Evolutionary conservation across 2,113 vertebrate genomes (phyloP), one percentile per base, ranked within the genome.

Genomic region (Castor canadensis): DNA sequence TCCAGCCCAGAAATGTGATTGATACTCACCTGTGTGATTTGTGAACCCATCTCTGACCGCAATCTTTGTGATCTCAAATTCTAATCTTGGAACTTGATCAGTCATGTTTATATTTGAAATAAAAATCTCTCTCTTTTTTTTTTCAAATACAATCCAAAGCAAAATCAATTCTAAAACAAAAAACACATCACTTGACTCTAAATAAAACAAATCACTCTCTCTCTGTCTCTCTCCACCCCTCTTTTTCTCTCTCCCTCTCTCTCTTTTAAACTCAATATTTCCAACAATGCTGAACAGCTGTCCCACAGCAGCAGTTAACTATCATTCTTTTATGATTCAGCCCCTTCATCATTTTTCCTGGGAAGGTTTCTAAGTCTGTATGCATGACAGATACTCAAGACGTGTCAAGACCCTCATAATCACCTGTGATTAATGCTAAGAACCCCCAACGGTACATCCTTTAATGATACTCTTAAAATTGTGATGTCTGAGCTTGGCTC

Each of bases 251-350:
- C 67, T 67, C 91, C 93, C 94, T 83, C 28, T 85, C 92, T 96
- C 82, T 89, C 92, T 79, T 95, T 76, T 16, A 89, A 91, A 83
- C 64, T 96, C 81, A 97, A 66, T 73, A 56, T 96, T 47, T 93
- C 96, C 88, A 97, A 95, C 92, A 97, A 94, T 72, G 87, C 56
- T 92, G 94, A 97, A 95, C 93, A 97, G 94, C 96, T 97, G 87
- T 97, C 89, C 93, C 95, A 94, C 97, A 98, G 95, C 71, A 97
- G 95, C 92, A 95, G 86, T 93, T 97, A 96, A 77, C 96, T 82
- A 30, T 52, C 89, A 69, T 97, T 94, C 95, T 94, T 87, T 91
- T 93, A 89, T 58, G 54, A 94, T 52, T 91, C 76, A 75, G n/a
- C 35, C 52, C 64, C 58, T 96, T 93, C 47, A 93, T 82, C 91